A percentile compares a stretch with the other conserved stretches of the same genome.
Evolutionary conservation across 2,113 vertebrate species (phyloP).

Genomic region (Chrysemys picta): DNA sequence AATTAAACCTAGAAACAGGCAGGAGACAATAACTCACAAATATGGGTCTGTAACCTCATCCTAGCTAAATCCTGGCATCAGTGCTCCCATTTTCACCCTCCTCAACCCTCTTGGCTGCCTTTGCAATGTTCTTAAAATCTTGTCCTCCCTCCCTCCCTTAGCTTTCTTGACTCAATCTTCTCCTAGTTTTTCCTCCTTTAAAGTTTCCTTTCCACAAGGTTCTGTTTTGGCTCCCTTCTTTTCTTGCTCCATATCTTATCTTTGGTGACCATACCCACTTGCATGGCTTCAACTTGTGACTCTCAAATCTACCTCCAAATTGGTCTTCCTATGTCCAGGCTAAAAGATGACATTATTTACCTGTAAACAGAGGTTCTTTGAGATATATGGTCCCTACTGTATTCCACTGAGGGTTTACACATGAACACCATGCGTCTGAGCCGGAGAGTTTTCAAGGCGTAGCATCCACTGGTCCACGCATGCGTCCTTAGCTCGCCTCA

Average conservation of each 20-base stretch:
- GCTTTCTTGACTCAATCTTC: not conserved
- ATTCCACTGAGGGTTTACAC: no score
- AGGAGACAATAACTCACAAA: not conserved
- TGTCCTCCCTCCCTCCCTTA: no score
- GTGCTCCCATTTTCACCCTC: not conserved
- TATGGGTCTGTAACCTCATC: not conserved
- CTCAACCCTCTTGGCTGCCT: not conserved
- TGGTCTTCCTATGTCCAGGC: not conserved
- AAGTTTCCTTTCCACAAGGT: not conserved
- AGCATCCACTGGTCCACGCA: no score
- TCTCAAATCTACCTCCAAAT: not conserved
- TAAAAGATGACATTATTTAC: no score
- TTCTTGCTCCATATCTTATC: not conserved
- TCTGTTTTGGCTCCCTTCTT: not conserved
- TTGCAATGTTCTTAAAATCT: not conserved
- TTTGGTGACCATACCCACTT: not conserved
- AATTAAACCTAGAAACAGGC: not conserved
- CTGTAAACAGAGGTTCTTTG: no score
- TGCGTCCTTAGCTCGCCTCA: no score
- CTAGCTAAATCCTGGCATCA: not conserved
- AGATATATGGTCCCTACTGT: no score
- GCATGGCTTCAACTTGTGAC: not conserved
- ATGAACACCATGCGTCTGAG: no score
- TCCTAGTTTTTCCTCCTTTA: not conserved
- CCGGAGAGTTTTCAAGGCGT: no score